Evolutionary conservation across 2,113 vertebrate genomes (phyloP), one percentile per base, ranked within the genome.

Genomic region (Dicaeum eximium): DNA sequence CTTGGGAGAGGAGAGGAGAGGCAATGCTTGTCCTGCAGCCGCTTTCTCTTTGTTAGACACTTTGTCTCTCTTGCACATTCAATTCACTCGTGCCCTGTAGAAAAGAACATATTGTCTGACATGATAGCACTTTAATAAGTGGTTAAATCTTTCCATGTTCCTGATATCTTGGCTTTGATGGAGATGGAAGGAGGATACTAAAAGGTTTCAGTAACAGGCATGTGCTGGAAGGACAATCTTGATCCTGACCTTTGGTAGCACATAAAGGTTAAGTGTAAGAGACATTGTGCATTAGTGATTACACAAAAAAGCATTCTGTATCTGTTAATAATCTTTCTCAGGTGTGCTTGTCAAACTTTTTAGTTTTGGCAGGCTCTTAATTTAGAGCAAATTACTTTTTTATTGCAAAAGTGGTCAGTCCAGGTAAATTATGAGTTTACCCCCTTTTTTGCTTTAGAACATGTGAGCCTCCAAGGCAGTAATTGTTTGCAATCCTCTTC

Each of bases 1-100:
- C 45, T 20, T 73, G 78, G 60, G 64, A 90, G 31, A 88, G 31
- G 64, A 90, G 31, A 88, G 31, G 35, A 93, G 38, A 66, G 56
- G 40, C 23, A 27, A 40, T 48, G 22, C 58, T 74, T 67, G 75
- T 73, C 69, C 57, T 33, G 37, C 57, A 74, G 72, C 75, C 80
- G 31, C 38, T 86, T 81, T 75, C 85, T 38, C 71, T 58, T 62
- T 73, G 60, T 90, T 86, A 78, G 60, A n/a, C 21, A 33, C 33
- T 95, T 92, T 66, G 72, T 83, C 93, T 92, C 64, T 73, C 85
- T 81, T 86, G 77, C 67, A 78, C 92, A 73, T 95, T 94, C 62
- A 94, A 88, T 95, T 91, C 56, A 51, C 47, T 47, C 28, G 51
- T 86, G 85, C 93, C 95, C 88, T 83, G 44, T 18, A 51, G 95